Conservation (phyloP, 2,113 vertebrate species). For the Manacus vitellinus region DNA sequence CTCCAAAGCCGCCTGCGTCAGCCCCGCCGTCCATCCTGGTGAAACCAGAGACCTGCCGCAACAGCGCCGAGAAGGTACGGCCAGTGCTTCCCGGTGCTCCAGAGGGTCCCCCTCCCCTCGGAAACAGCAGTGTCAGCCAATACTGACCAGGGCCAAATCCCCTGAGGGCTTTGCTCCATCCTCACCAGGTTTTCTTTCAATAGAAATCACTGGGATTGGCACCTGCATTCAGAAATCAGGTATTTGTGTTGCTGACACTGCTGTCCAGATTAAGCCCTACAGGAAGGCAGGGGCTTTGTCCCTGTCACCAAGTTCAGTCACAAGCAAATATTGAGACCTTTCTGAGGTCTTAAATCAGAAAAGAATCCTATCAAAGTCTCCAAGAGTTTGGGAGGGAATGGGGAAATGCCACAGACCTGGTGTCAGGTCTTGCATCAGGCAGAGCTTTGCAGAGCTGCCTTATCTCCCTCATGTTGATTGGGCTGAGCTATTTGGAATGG, state of each 20-base stretch:
- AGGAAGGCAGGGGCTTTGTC: background rate
- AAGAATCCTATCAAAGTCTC: background rate
- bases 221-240: fast-evolving
- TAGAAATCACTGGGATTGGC: background rate
- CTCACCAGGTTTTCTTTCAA: fast-evolving
- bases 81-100: fast-evolving
- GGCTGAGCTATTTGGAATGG: background rate
- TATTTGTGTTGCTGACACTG: fast-evolving
- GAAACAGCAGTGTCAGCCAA: fast-evolving
- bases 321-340: background rate
- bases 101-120: too few species aligned
- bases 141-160: fast-evolving
- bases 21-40: conserved; percentile 91
- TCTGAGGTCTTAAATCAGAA: background rate
- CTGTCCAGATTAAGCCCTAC: background rate
- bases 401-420: fast-evolving
- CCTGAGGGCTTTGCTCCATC: fast-evolving
- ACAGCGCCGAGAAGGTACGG: conserved; percentile 85
- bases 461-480: fast-evolving
- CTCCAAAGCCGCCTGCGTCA: conserved; percentile 61
- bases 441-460: background rate
- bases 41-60: conserved; percentile 87
- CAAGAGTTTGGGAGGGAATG: background rate
- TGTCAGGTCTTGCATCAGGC: background rate
- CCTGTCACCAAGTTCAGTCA: background rate